Evolutionary conservation across 2,888 invertebrate species (phyloP).

Genomic region (Patella pellucida): DNA sequence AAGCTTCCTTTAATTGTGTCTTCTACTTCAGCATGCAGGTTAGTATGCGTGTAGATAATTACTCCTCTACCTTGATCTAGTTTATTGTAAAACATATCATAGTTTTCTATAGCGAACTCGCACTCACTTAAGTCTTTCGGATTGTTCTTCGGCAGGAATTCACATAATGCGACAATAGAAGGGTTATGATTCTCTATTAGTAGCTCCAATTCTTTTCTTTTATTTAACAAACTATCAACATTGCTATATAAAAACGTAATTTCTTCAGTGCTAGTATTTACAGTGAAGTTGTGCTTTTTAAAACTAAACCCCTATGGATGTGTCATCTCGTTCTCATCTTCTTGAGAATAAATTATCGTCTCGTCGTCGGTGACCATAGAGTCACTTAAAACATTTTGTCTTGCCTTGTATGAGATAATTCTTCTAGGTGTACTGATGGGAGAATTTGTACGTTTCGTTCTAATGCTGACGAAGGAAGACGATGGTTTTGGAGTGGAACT

Average conservation of each 20-base stretch:
- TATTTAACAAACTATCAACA: not conserved
- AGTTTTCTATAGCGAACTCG: not conserved
- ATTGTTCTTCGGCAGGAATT: conserved; percentile 1
- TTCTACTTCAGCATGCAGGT: not conserved
- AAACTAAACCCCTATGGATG: not conserved
- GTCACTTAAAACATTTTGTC: not conserved
- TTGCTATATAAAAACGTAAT: not conserved
- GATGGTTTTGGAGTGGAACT: too few relatives aligned
- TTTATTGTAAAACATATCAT: not conserved
- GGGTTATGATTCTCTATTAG: not conserved
- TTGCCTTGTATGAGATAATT: too few relatives aligned
- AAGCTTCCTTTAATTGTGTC: not conserved
- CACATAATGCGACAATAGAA: not conserved
- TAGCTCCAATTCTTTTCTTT: not conserved
- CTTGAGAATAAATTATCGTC: not conserved
- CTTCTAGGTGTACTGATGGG: too few relatives aligned
- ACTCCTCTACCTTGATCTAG: not conserved
- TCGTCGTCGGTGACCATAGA: not conserved
- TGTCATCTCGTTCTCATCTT: not conserved
- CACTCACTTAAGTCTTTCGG: not conserved
- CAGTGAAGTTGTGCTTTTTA: not conserved
- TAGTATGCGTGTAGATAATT: not conserved
- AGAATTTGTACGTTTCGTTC: too few relatives aligned
- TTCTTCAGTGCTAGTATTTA: not conserved
- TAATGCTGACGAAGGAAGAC: too few relatives aligned